Percentiles rank a stretch among this genome's conserved stretches.
Conservation (phyloP, 2,797 vertebrate genomes). For the Darevskia mixta region DNA sequence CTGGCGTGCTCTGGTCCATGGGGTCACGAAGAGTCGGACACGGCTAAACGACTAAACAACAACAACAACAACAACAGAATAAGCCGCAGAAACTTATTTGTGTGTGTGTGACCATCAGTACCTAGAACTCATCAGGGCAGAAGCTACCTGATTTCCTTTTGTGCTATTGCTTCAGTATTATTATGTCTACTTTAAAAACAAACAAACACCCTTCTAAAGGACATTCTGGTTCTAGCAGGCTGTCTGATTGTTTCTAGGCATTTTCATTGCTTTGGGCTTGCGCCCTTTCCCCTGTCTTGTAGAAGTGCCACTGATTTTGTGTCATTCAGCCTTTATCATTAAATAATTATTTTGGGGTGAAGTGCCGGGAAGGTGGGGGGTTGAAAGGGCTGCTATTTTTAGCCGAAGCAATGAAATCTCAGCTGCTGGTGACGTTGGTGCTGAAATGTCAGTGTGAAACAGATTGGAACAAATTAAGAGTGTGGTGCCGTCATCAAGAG, state of each 20-base stretch:
- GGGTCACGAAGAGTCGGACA: too few species aligned
- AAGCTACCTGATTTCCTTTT: neutral
- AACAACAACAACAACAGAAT: neutral
- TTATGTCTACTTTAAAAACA: neutral
- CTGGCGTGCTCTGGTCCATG: too few species aligned
- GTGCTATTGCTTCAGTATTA: neutral
- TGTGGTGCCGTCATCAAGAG: conserved; percentile 65
- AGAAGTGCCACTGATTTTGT: conserved; percentile 51
- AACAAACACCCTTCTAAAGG: neutral
- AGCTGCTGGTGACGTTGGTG: conserved; percentile 72
- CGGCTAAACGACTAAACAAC: too few species aligned
- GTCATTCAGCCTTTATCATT: conserved; percentile 65
- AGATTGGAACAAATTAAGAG: conserved; percentile 75
- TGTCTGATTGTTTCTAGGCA: conserved; percentile 26
- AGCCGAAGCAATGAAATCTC: conserved; percentile 75
- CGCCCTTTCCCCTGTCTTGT: conserved; percentile 36
- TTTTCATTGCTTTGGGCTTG: conserved; percentile 51
- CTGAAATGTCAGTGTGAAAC: conserved; percentile 77
- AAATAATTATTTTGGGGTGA: conserved; percentile 64
- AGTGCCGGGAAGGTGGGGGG: conserved; percentile 36
- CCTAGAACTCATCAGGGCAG: neutral
- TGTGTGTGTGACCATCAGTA: neutral
- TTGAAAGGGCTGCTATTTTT: conserved; percentile 74
- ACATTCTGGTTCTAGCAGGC: conserved; percentile 9
- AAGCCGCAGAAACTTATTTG: neutral